Evolutionary conservation across 2,888 invertebrate species (phyloP).

Genomic region (Tetrapedia diversipes): DNA sequence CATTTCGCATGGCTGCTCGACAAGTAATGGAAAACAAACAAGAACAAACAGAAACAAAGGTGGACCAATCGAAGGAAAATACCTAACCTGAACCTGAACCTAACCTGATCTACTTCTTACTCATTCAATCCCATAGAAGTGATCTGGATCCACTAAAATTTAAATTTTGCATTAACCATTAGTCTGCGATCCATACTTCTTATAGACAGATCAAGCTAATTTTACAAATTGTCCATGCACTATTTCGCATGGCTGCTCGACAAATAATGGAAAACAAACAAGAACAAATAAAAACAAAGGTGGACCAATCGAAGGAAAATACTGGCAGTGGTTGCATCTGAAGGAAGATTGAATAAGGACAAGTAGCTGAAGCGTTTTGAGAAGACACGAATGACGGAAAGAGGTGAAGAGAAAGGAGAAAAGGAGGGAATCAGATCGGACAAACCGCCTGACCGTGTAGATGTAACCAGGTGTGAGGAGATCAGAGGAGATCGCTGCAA

Average conservation of each 20-base stretch:
- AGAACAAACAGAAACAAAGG: conserved; percentile 36
- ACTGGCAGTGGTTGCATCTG: no score
- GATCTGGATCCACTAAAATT: conserved; percentile 44
- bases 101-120: no score
- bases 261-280: conserved; percentile 56
- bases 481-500: conserved; percentile 74
- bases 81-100: no score
- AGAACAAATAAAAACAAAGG: conserved; percentile 35
- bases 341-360: conserved; percentile 67
- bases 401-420: conserved; percentile 18
- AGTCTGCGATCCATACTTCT: no score
- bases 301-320: conserved; percentile 50
- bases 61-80: conserved; percentile 50
- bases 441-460: conserved; percentile 74
- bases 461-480: conserved; percentile 77
- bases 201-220: neutral
- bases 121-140: conserved; percentile 50
- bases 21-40: conserved; percentile 56
- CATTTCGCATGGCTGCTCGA: conserved; percentile 71
- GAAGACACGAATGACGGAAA: conserved; percentile 37
- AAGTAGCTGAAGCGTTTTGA: conserved; percentile 67
- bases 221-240: conserved; percentile 61
- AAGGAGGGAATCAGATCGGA: conserved; percentile 64
- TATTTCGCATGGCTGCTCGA: conserved; percentile 71
- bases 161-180: no score